Evolutionary conservation across 2,113 vertebrate genomes (phyloP), one percentile per base, ranked within the genome.

Genomic region (Nothocercus julius): DNA sequence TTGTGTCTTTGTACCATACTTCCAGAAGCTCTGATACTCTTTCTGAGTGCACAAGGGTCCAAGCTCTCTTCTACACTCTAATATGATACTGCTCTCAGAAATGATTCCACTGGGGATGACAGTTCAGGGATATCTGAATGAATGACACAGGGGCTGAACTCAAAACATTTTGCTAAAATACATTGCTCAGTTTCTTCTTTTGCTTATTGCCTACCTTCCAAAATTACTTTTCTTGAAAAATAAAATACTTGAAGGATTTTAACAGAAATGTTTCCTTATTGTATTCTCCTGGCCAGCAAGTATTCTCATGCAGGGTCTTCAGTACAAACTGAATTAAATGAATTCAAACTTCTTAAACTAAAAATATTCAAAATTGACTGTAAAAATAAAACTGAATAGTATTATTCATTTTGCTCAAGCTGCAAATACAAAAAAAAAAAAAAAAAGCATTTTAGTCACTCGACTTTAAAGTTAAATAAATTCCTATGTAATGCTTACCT

Each of bases 401-500:
- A 58, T 87, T 78, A 75, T 38, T 91, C 18, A 36, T 91, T 75
- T 62, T 79, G 22, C 79, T 88, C 53, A 81, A 86, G 72, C 42
- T 76, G 61, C 84, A 87, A 17, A 21, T 36, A 66, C 36, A 36
- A 36, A 78, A 44, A 89, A 38, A 53, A 94, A 95, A 82, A 38
- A 87, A 66, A 94, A 68, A 11, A 45, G 40, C 13, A 28, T 73
- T 87, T 86, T 30, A 64, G 62, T 82, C 18, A 42, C 4, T 83
- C 27, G 18, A 64, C 28, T 64, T 94, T 82, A 78, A 81, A 90
- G 51, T 95, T 87, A 85, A 92, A 85, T 28, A 95, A 78, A 89
- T 87, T 89, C 59, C 45, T 85, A 15, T 80, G 69, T 78, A 32
- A 89, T 56, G 62, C 58, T 76, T 92, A 62, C 78, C 61, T 91